Percentiles rank a stretch among this genome's conserved stretches.
Conservation (phyloP, 1,140 invertebrate genomes). For the Drosophila nasuta region DNA sequence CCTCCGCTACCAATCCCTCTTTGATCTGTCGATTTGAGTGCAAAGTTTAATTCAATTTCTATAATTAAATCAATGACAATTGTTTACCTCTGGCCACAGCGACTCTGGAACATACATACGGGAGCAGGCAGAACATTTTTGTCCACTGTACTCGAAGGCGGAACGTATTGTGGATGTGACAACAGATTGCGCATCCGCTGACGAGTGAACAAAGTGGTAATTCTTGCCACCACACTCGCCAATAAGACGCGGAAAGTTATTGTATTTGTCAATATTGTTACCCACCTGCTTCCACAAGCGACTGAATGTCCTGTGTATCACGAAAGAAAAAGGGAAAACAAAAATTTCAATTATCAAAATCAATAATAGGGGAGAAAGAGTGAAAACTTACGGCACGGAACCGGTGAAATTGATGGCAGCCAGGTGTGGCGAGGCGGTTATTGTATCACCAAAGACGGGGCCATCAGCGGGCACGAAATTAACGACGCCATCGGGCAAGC, state of each 20-base stretch:
- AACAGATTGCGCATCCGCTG: slow-evolving; percentile 94
- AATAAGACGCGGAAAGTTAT: slow-evolving; percentile 96
- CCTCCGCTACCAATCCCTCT: slow-evolving; percentile 88
- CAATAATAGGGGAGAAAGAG: slow-evolving; percentile 20
- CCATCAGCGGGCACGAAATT: slow-evolving; percentile 98
- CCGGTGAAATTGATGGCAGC: slow-evolving; percentile 99
- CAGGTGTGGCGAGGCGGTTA: slow-evolving; percentile 93
- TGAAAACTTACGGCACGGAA: slow-evolving; percentile 92
- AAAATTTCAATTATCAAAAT: slow-evolving; percentile 41
- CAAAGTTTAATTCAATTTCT: neutral
- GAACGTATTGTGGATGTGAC: slow-evolving; percentile 94
- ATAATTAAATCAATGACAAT: neutral
- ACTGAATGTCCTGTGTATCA: slow-evolving; percentile 93
- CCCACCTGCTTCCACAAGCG: slow-evolving; percentile 97
- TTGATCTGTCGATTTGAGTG: slow-evolving; percentile 86
- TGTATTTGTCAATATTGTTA: slow-evolving; percentile 93
- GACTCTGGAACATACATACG: slow-evolving; percentile 97
- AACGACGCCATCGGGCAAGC: slow-evolving; percentile 97
- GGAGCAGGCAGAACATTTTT: slow-evolving; percentile 99
- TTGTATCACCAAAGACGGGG: slow-evolving; percentile 96
- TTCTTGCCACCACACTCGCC: slow-evolving; percentile 99
- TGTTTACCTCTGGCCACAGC: slow-evolving; percentile 89
- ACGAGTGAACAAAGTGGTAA: slow-evolving; percentile 98
- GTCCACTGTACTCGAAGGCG: slow-evolving; percentile 98
- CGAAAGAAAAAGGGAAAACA: neutral